phyloP scores from a whole-genome alignment of 92 coral and sea anemone genomes.

The Umimayanthus kanabou region DNA sequence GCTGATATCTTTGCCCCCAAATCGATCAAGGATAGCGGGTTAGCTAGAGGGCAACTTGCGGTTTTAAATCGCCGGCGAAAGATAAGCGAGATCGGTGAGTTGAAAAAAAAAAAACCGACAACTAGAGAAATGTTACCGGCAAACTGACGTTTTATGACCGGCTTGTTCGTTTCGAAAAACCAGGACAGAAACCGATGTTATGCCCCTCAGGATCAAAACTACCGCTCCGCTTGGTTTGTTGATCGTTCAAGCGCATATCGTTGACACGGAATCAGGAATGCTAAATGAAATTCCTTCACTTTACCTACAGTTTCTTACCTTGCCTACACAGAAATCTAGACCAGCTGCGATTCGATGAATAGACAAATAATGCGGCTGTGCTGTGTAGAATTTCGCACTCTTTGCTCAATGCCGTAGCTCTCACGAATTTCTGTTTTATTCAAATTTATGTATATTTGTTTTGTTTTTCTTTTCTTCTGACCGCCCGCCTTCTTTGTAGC shows the following conservation, averaged over 20 bases:
- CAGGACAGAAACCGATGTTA: constrained; percentile 9
- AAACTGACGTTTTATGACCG: neutral
- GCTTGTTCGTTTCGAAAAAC: neutral
- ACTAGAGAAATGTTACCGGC: neutral
- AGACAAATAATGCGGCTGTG: neutral
- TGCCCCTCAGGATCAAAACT: constrained; percentile 6
- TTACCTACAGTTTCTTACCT: constrained; percentile 13
- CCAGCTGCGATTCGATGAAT: neutral
- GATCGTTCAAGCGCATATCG: neutral
- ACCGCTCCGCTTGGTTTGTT: neutral
- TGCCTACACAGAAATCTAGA: neutral
- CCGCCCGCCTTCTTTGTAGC: constrained; percentile 47
- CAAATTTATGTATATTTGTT: constrained; percentile 48
- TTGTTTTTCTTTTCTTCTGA: constrained; percentile 48
- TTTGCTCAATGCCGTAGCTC: neutral
- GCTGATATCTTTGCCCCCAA: constrained; percentile 20
- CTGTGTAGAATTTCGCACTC: neutral
- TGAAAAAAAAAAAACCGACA: neutral
- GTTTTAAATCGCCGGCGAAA: constrained; percentile 16
- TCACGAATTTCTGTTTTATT: constrained; percentile 35
- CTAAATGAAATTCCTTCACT: constrained; percentile 14
- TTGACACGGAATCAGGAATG: neutral
- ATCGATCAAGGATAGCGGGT: constrained; percentile 25
- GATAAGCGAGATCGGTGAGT: constrained; percentile 2
- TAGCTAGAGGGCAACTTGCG: constrained; percentile 29